phyloP scores from a whole-genome alignment of 2,888 invertebrate species.

The Rhagonycha fulva region DNA sequence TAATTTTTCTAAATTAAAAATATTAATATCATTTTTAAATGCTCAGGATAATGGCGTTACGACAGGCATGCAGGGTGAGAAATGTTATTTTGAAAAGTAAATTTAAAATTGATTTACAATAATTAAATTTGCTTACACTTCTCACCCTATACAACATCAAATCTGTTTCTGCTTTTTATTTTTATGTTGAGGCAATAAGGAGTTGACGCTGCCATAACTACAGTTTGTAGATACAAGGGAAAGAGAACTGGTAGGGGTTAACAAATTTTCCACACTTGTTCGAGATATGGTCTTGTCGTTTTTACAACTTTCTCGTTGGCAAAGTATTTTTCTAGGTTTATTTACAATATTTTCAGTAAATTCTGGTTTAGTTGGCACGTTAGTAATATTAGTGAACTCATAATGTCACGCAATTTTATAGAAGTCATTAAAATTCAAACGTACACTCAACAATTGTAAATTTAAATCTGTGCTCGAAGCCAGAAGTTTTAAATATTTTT shows the following conservation, averaged over 20 bases:
- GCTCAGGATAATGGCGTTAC: background rate
- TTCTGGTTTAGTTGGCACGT: slow-evolving; percentile 43
- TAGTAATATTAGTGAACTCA: slow-evolving; percentile 45
- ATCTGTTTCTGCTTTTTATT: slow-evolving; percentile 49
- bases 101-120: background rate
- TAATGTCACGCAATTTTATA: slow-evolving; percentile 82
- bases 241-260: background rate
- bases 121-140: slow-evolving; percentile 8
- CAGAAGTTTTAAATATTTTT: slow-evolving; percentile 81
- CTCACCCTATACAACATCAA: slow-evolving; percentile 55
- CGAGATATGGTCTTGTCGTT: slow-evolving; percentile 18
- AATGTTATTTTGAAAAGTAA: background rate
- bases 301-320: background rate
- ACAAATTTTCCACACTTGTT: background rate
- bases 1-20: background rate
- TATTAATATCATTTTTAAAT: background rate
- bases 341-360: slow-evolving; percentile 7
- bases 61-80: background rate
- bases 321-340: background rate
- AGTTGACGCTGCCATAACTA: slow-evolving; percentile 50
- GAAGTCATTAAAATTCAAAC: slow-evolving; percentile 94
- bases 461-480: slow-evolving; percentile 85
- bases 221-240: slow-evolving; percentile 34
- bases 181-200: slow-evolving; percentile 38
- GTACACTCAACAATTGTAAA: slow-evolving; percentile 86